Evolutionary conservation across 2,113 vertebrate species (phyloP).

Genomic region (Protobothrops flavoviridis): DNA sequence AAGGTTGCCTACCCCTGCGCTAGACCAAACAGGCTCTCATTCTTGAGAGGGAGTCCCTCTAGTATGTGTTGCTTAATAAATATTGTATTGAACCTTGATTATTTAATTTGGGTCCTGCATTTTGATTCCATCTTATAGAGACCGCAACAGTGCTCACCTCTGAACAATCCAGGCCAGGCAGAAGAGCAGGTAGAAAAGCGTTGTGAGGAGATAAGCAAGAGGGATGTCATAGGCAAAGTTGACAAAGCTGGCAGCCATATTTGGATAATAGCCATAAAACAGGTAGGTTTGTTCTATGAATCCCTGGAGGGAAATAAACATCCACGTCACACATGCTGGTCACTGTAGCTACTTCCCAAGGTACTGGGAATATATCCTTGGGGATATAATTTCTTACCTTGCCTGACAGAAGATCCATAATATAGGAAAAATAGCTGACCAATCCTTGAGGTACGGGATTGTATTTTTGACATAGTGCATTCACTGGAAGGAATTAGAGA

Average conservation of each 20-base stretch:
- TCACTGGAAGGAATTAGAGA: conserved; percentile 16
- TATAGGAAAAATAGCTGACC: conserved; percentile 69
- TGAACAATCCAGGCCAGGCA: conserved; percentile 77
- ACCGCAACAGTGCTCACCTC: conserved; percentile 64
- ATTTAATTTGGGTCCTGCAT: not conserved
- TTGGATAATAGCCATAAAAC: conserved; percentile 87
- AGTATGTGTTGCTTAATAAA: not conserved
- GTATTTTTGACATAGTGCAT: conserved; percentile 68
- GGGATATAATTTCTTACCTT: conserved; percentile 65
- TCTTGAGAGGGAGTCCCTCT: not conserved
- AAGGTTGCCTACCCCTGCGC: no score
- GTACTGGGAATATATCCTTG: not conserved
- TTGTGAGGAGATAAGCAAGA: conserved; percentile 78
- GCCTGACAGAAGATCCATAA: conserved; percentile 82
- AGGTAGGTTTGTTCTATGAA: conserved; percentile 84
- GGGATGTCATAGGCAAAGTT: conserved; percentile 77
- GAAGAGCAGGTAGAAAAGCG: conserved; percentile 73
- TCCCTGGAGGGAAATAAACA: conserved; percentile 67
- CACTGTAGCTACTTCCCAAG: not conserved
- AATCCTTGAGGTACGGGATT: conserved; percentile 62
- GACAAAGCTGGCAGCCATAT: conserved; percentile 44
- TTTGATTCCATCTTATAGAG: not conserved
- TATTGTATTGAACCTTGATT: not conserved
- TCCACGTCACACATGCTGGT: not conserved
- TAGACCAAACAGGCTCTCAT: not conserved